Percentiles rank a stretch among this genome's conserved stretches.
Evolutionary conservation across 2,888 invertebrate genomes (phyloP).

Genomic region (Mythimna ferrago): DNA sequence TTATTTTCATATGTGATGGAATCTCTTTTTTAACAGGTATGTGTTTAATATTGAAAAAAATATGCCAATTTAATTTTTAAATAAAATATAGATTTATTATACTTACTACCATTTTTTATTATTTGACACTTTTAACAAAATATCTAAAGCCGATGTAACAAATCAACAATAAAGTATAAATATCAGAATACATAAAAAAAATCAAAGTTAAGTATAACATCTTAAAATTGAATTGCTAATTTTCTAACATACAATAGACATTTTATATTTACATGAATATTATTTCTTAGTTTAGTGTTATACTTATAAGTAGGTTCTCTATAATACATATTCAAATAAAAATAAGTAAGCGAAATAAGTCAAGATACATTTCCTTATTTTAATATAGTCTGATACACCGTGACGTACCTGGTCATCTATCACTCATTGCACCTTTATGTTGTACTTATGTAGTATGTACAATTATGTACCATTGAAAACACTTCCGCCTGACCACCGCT

Average conservation of each 20-base stretch:
- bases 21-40: not conserved
- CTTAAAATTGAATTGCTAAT: slow-evolving; percentile 13
- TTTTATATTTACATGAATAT: slow-evolving; percentile 31
- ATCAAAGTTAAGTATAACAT: slow-evolving; percentile 4
- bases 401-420: slow-evolving; percentile 18
- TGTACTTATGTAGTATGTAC: not conserved
- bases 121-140: slow-evolving; percentile 40
- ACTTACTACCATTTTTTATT: not conserved
- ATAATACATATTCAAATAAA: not conserved
- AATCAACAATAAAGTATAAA: slow-evolving; percentile 38
- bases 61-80: not conserved
- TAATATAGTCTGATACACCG: slow-evolving; percentile 9
- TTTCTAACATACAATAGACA: slow-evolving; percentile 17
- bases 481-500: too few species aligned
- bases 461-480: not conserved
- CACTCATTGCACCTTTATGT: slow-evolving; percentile 9
- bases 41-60: slow-evolving; percentile 9
- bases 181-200: not conserved
- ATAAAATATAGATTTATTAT: slow-evolving; percentile 29
- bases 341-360: slow-evolving; percentile 5
- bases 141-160: slow-evolving; percentile 11
- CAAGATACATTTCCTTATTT: slow-evolving; percentile 4
- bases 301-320: too few species aligned
- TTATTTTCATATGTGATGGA: not conserved
- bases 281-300: too few species aligned